Base-by-base conservation (phyloP, 2,797 vertebrate genomes). In the Arnoldichthys spilopterus region DNA sequence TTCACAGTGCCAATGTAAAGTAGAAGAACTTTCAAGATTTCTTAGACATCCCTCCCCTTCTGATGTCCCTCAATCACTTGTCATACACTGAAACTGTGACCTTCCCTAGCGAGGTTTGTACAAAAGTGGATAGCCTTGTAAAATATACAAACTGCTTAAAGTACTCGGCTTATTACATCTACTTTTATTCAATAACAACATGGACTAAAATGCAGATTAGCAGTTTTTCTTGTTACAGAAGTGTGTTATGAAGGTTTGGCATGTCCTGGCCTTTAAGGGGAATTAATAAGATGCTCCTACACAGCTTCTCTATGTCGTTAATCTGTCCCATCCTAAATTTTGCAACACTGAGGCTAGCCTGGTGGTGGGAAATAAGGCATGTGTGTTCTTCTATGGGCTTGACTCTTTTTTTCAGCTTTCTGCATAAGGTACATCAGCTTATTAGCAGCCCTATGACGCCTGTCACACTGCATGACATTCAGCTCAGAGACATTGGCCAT, bases 401-500 rank as follows among this genome's bases (percentile, higher is more conserved):
- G 26, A 12, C 43, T 6, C 32, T 37, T 53, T 53, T 70, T 32
- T 13, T 24, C 40, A 47, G 22, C 22, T 68, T 68, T 68, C 66
- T 49, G 67, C 67, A 32, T 70, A 28, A 53, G 32, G 16, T 13
- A n/a, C 20, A 51, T 56, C 15, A 13, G 30, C 20, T 47, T 58
- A 67, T 58, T 63, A 72, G 49, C 28, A 64, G 59, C 66, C 69
- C 45, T 26, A 49, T 45, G 49, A 63, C 6, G 51, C 18, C 51
- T 67, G 43, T 18, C 43, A 54, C 47, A 24, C 26, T 53, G 37
- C 61, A 72, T 53, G 34, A 8, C 34, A 68, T 30, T 66, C 40
- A 6, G 28, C 53, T 54, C 28, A 56, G 51, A 45, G 76, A 64
- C 59, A 64, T 45, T 5, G 15, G 64, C 43, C 6, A 26, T 75